A percentile compares a stretch with the other conserved stretches of the same genome.
Evolutionary conservation across 2,113 vertebrate genomes (phyloP).

Genomic region (Synchiropus splendidus): DNA sequence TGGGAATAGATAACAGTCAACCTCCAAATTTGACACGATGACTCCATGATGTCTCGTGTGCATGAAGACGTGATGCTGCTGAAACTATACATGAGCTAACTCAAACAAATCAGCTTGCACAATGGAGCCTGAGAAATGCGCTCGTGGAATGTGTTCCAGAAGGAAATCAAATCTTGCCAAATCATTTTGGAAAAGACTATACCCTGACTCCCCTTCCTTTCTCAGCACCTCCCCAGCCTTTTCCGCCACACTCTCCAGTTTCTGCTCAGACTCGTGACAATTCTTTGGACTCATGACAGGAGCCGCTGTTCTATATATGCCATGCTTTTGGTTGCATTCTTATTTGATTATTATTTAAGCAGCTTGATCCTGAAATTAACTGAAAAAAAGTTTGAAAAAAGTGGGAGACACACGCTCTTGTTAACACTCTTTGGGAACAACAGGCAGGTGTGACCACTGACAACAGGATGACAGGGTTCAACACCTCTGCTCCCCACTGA

Average conservation of each 20-base stretch:
- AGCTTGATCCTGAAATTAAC: no score
- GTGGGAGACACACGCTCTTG: slow-evolving; percentile 18
- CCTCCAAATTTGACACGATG: no score
- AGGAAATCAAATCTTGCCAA: slow-evolving; percentile 6
- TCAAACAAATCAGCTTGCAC: background rate
- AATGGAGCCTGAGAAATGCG: background rate
- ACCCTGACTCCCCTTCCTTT: slow-evolving; percentile 12
- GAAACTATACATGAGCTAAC: no score
- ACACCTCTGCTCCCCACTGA: slow-evolving; percentile 54
- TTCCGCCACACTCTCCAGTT: slow-evolving; percentile 2
- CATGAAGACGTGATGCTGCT: no score
- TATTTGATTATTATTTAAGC: no score
- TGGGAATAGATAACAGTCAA: no score
- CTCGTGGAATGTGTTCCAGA: slow-evolving; percentile 13
- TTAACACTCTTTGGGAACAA: slow-evolving; percentile 32
- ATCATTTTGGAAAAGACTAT: slow-evolving; percentile 14
- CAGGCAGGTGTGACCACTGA: slow-evolving; percentile 63
- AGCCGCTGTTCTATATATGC: no score
- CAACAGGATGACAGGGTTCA: slow-evolving; percentile 64
- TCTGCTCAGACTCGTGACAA: slow-evolving; percentile 18
- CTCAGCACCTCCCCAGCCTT: slow-evolving; percentile 10
- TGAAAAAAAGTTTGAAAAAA: no score
- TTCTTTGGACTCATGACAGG: no score
- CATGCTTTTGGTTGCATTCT: no score
- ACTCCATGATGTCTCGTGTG: no score